Base-by-base conservation (phyloP, 1,140 invertebrate species). In the Drosophila athabasca region DNA sequence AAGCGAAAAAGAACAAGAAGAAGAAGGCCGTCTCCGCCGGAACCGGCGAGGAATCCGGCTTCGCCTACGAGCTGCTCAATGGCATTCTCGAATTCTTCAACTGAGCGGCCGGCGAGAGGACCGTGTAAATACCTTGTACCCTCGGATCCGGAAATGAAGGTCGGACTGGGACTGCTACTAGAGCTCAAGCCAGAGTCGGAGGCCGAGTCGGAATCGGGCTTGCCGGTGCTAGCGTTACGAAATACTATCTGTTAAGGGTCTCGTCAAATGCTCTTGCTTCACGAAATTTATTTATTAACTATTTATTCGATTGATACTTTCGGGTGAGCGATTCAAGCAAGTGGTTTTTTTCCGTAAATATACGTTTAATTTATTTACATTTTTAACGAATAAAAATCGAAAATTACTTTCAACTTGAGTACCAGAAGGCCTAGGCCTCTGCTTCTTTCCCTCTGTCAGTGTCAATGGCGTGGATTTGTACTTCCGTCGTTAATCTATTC, bases 41-140 rank as follows among this genome's bases (percentile, higher is more conserved):
- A 6, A 53, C 51, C 0, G 60, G 46, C 29, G 62, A 62, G 13
- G 90, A 90, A 43, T 53, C 68, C 3, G 90, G 81, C 62, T 91
- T 91, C 31, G 90, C 90, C 58, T 82, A 78, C 44, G 90, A 91
- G 50, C 51, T 91, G 8, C 70, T 91, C 41, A 91, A 90, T n/a
- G 90, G 90, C 31, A 82, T 91, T 8, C 72, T 91, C 69, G 90
- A 91, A 83, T 91, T 91, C 82, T 91, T 91, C 80, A 91, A 91
- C 51, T 91, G 65, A 89, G 82, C 80, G 70, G 74, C 79, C 79
- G 87, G 62, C 79, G 74, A 26, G 79, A 85, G 51, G 90, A 89
- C 75, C 80, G 83, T 91, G 90, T 91, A 91, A 91, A 91, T 91
- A 91, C 83, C 46, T 43, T 91, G 55, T 90, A 84, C 74, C 61